These are phyloP conservation scores for Echeneis naucrates DNA, from an alignment of 2,797 vertebrate genomes.

Conservation along the genomic window DNA sequence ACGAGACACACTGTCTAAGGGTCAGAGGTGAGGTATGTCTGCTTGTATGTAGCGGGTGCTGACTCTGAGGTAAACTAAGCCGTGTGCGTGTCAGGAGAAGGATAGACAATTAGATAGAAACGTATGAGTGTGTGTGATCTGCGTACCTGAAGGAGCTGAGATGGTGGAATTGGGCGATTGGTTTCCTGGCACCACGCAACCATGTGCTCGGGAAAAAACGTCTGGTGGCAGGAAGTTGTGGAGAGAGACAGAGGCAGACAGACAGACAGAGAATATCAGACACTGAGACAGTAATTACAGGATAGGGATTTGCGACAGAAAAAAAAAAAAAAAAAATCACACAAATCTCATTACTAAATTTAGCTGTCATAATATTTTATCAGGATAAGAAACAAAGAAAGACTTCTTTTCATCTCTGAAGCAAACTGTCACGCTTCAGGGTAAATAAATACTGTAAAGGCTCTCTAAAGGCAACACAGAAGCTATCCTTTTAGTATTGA, in stretches of 20 bases:
- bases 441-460: background rate
- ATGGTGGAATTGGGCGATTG: conserved; percentile 91
- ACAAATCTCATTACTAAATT: conserved; percentile 53
- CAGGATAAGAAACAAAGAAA: conserved; percentile 8
- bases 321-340: conserved; percentile 46
- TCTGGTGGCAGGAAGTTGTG: conserved; percentile 78
- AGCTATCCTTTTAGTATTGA: background rate
- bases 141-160: conserved; percentile 94
- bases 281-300: conserved; percentile 56
- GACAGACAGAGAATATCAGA: conserved; percentile 52
- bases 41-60: conserved; percentile 61
- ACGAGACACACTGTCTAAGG: conserved; percentile 77
- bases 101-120: conserved; percentile 12
- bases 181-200: conserved; percentile 96
- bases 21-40: conserved; percentile 78
- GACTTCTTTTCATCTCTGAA: background rate
- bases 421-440: background rate
- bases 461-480: no score
- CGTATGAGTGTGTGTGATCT: background rate
- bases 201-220: conserved; percentile 99
- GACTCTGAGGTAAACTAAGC: conserved; percentile 62
- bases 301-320: conserved; percentile 69
- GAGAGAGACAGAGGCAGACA: conserved; percentile 15
- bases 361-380: conserved; percentile 51
- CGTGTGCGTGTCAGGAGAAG: conserved; percentile 48